These are phyloP conservation scores for Chrysemys picta DNA, from an alignment of 2,113 vertebrate species.

Conservation along the genomic window DNA sequence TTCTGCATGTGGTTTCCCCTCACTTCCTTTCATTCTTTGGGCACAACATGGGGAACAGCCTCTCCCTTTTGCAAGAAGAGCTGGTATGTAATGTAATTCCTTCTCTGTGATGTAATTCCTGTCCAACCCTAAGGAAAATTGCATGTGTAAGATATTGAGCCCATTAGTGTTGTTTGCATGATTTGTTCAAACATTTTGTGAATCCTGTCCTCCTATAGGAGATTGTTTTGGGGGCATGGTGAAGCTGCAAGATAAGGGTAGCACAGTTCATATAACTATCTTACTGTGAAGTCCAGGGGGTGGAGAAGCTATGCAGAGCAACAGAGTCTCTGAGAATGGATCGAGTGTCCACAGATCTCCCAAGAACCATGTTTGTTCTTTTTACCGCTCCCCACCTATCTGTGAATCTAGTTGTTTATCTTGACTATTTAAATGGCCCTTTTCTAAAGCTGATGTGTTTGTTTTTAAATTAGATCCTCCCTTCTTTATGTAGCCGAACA, in stretches of 20 bases:
- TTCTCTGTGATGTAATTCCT: neutral
- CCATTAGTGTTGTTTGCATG: neutral
- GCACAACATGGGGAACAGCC: neutral
- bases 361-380: neutral
- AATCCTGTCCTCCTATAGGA: neutral
- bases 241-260: neutral
- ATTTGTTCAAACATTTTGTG: neutral
- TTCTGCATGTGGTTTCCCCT: rapidly evolving
- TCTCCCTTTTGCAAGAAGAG: neutral
- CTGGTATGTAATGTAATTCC: too few species aligned
- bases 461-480: neutral
- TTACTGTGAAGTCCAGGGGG: neutral
- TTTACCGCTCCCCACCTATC: neutral
- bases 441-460: slow-evolving; percentile 1
- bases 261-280: rapidly evolving
- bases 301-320: neutral
- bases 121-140: neutral
- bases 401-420: neutral
- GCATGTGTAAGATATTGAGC: neutral
- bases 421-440: neutral
- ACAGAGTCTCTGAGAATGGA: neutral
- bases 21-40: neutral
- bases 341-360: neutral
- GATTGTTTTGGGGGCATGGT: neutral
- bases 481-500: neutral